Evolutionary conservation across 2,888 invertebrate species (phyloP), one percentile per base, ranked within the genome.

Genomic region (Celastrina argiolus): DNA sequence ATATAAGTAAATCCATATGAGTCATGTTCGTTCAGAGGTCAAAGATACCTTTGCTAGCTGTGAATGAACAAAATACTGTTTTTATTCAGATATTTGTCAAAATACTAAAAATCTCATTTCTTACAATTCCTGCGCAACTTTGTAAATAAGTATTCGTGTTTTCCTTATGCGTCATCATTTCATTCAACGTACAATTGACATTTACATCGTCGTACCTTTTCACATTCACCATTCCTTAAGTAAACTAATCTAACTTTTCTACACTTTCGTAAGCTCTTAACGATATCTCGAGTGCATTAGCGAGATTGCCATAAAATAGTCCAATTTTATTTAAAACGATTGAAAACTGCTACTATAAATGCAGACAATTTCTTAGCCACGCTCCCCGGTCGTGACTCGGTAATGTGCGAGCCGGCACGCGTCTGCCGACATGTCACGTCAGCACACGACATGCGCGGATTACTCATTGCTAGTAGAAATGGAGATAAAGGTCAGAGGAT

Each of bases 331-430:
- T 71, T 68, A 71, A 71, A 74, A 71, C 70, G 70, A 70, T 72
- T 61, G 69, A 69, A 70, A 67, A 70, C 67, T 65, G 72, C 72
- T 72, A 73, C 71, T 73, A 71, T 70, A 69, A 71, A 72, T 69
- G 72, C 69, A 65, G 69, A 77, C 75, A 75, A 79, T 78, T 76
- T 74, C 77, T 75, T 76, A 78, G 75, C 74, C 80, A 77, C 81
- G 81, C 81, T 82, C 75, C 67, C 56, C 56, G 76, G 73, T 85
- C 88, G 87, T 86, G 85, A 84, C 81, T 72, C 56, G 45, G 72
- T 73, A 73, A 71, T 80, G 79, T 76, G 75, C 74, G 73, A 79
- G 80, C 78, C 79, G 79, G 82, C 85, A 82, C 85, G 84, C 81
- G 87, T 78, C 75, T 69, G 73, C 58, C 75, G 75, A 75, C 78